Evolutionary conservation across 2,797 vertebrate genomes (phyloP), one percentile per base, ranked within the genome.

Genomic region (Aplochiton taeniatus): DNA sequence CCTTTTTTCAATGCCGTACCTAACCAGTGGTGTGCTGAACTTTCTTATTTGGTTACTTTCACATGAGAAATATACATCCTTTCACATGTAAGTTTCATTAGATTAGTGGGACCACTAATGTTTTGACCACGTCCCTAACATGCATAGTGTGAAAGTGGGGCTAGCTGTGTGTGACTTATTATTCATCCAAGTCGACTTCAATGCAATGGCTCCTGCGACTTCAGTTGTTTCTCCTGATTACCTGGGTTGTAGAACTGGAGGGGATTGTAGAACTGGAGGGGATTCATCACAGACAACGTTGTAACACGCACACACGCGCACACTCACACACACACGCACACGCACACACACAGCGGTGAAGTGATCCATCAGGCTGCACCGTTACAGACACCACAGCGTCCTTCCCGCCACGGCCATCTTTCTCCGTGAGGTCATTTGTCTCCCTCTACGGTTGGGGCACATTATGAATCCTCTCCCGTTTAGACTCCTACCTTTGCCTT

Each of bases 381-480:
- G 68, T 78, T 81, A 71, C 76, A 79, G 83, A 86, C 77, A 79
- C 84, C 76, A 46, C 46, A 44, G 19, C 63, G 66, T 79, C 73
- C 18, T 74, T 83, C 81, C 75, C 68, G 75, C 69, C 68, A 70
- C 67, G 71, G 75, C 66, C 72, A 65, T 75, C 66, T 82, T 83
- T 84, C 85, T 90, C 88, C 88, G 85, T 85, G 81, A 80, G 75
- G 85, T 82, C 82, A 89, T 92, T 88, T 90, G 84, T 89, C 85
- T 89, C 76, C 65, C 48, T 68, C 73, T 73, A 66, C 75, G 76
- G 81, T 83, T 85, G 52, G 11, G 75, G 83, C 84, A 80, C 82
- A 82, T 83, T 83, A 80, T 79, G 78, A 83, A 74, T 77, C 78
- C 77, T 81, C 72, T 66, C 72, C 69, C 85, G 82, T 89, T 90